A percentile compares a stretch with the other conserved stretches of the same genome.
Conservation (phyloP, 2,113 vertebrate species). For the Syrmaticus mikado region DNA sequence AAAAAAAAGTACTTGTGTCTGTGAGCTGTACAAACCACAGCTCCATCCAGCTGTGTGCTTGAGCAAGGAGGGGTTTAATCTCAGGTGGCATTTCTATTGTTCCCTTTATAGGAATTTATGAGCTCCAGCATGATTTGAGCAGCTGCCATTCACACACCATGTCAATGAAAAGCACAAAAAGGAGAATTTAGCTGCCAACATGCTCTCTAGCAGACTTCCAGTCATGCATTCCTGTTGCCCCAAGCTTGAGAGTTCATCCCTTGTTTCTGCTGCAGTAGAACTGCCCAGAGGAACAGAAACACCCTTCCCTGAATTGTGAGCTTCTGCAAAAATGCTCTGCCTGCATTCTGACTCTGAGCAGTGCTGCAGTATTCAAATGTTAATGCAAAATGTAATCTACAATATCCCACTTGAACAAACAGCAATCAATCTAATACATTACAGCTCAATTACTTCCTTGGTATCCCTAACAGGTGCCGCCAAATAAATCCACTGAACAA, state of each 20-base stretch:
- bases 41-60: neutral
- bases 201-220: neutral
- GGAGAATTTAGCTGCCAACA: neutral
- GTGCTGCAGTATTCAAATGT: neutral
- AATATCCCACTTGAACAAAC: constrained; percentile 22
- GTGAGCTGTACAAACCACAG: neutral
- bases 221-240: neutral
- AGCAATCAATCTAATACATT: constrained; percentile 40
- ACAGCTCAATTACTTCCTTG: constrained; percentile 29
- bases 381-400: neutral
- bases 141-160: neutral
- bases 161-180: neutral
- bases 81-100: neutral
- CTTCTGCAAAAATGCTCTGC: neutral
- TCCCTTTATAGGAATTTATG: neutral
- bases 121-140: neutral
- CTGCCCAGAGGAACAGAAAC: neutral
- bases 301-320: neutral
- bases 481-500: constrained; percentile 46
- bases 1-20: neutral
- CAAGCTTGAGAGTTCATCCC: neutral
- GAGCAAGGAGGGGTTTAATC: neutral
- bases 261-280: neutral
- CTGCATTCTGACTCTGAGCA: neutral
- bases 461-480: constrained; percentile 54